Base-by-base conservation (phyloP, 2,113 vertebrate genomes). In the Pelobates fuscus region DNA sequence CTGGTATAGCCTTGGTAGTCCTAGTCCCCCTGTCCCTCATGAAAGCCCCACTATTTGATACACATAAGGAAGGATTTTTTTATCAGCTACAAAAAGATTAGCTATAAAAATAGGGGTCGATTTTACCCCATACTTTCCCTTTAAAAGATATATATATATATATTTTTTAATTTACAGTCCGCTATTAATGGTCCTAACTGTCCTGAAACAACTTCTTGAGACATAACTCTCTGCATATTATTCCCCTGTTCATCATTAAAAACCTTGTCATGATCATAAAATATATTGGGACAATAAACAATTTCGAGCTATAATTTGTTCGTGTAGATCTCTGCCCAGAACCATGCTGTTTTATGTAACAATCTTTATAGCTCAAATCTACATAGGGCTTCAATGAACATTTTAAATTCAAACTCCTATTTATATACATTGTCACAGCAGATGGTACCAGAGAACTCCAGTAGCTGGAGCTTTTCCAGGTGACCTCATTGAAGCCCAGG, bases 381-480 rank as follows among this genome's bases (percentile, higher is more conserved):
- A 70, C 68, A 41, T 29, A 6, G 12, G 30, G 24, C 23, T 70
- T 70, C 21, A 57, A 70, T 43, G 68, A 60, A 25, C 32, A 30
- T 60, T 49, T 37, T 70, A 17, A 12, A 59, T 59, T 69, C 12
- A 69, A n/a, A 30, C 54, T 41, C 23, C 37, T n/a, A 20, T 25
- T 11, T 43, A 57, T 65, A 55, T 66, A 66, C 57, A 74, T 64
- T 58, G 27, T 57, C 49, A 43, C 61, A 74, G 49, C 71, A 66
- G 71, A 65, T 65, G 71, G 61, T 43, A 43, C 49, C 6, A 26
- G 2, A 4, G 25, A 21, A 54, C 73, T 76, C 65, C 73, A 12
- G 55, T 76, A 49, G 61, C n/a, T 68, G 65, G 64, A 29, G 14
- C 8, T n/a, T 32, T n/a, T 76, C 73, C 73, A 76, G 27, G 21